Base-by-base conservation (phyloP, 2,797 vertebrate species). In the Podarcis siculus region DNA sequence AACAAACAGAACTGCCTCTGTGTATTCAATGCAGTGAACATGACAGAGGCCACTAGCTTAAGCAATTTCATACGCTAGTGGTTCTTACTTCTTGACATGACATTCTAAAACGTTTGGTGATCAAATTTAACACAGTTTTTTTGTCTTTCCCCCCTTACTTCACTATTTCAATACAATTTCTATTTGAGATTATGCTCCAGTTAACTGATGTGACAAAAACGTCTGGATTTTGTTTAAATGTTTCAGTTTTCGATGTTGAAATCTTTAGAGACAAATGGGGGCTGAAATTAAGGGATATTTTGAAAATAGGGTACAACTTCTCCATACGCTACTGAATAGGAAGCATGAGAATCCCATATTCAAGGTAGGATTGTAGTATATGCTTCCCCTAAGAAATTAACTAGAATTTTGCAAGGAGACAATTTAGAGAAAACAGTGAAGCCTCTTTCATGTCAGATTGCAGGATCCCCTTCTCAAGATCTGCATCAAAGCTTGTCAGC, bases 1-100 rank as follows among this genome's bases (percentile, higher is more conserved):
- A 86, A 72, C 58, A 78, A 77, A 9, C 77, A 77, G 37, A 85
- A 30, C 25, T 80, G 67, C 45, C 77, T 86, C 49, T 39, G 77
- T 61, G 49, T 19, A 13, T 87, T 58, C 13, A 78, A 61, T 32
- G 37, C 66, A 86, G 30, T 42, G 49, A 55, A 7, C 72, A n/a
- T 61, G n/a, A 76, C 45, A 82, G n/a, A 67, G 45, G 35, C 61
- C 66, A 82, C 21, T 75, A 82, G 30, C n/a, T n/a, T 82, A 77
- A 81, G 37, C 37, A 19, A 17, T 69, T 82, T 49, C 76, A 58
- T 88, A 78, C 58, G 35, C 30, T 37, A 19, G 13, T 69, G 7
- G 76, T 3, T 72, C 27, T 61, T 71, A n/a, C 5, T 27, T 32
- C 67, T 86, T 80, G 49, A n/a, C 6, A 23, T 79, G 5, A 77